These are phyloP conservation scores for Acronicta psi DNA, from an alignment of 2,888 invertebrate genomes.

Conservation along the genomic window DNA sequence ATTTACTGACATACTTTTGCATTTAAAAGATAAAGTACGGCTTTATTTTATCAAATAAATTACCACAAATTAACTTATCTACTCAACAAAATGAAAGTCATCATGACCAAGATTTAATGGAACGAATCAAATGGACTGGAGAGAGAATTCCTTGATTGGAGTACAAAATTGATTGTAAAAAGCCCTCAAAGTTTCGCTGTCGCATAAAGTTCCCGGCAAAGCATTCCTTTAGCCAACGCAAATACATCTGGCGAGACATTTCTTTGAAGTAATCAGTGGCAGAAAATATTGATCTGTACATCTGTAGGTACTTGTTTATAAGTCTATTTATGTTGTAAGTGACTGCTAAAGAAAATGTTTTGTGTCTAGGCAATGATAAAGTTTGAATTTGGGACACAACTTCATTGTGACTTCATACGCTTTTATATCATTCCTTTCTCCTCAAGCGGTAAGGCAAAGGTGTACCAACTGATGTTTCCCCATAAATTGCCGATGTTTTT, in stretches of 20 bases:
- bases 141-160: conserved; percentile 19
- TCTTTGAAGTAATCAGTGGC: conserved; percentile 10
- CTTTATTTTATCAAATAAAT: too few relatives aligned
- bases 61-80: not conserved
- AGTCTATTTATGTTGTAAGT: not conserved
- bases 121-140: conserved; percentile 14
- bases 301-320: too few relatives aligned
- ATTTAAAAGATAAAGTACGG: too few relatives aligned
- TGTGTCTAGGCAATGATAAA: not conserved
- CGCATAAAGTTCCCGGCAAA: conserved; percentile 22
- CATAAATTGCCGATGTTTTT: too few relatives aligned
- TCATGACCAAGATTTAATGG: conserved; percentile 15
- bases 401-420: not conserved
- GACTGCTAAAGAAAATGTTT: not conserved
- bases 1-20: too few relatives aligned
- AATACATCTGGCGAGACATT: conserved; percentile 10
- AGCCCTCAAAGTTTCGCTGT: not conserved
- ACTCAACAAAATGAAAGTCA: not conserved
- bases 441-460: too few relatives aligned
- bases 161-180: conserved; percentile 24
- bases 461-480: too few relatives aligned
- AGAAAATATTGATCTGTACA: conserved; percentile 6
- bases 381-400: not conserved
- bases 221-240: conserved; percentile 17
- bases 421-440: too few relatives aligned